Conservation (phyloP, 1,140 invertebrate species). For the Pinna nobilis region DNA sequence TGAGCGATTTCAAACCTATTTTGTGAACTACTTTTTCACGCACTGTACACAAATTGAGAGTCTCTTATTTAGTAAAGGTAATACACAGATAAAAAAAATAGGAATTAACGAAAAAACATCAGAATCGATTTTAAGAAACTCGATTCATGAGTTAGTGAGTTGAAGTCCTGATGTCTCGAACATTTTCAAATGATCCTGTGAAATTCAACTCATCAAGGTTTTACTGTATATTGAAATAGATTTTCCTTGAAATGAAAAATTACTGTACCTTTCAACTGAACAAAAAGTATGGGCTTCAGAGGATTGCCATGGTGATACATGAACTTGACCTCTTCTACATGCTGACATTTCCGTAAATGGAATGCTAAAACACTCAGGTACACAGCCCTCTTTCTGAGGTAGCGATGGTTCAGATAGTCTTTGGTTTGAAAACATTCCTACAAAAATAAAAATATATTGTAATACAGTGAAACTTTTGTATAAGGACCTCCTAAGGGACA, state of each 20-base stretch:
- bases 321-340: conserved; percentile 76
- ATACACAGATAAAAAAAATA: too few species aligned
- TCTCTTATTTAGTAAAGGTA: too few species aligned
- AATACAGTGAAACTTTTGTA: too few species aligned
- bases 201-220: background rate
- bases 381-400: conserved; percentile 86
- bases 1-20: too few species aligned
- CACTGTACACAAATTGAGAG: too few species aligned
- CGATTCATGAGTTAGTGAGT: too few species aligned
- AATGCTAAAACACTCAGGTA: conserved; percentile 84
- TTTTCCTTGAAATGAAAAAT: conserved; percentile 3
- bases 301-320: conserved; percentile 77
- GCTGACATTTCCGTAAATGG: conserved; percentile 76
- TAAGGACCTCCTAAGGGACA: too few species aligned
- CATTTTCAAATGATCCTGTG: too few species aligned
- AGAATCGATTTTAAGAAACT: too few species aligned
- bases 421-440: conserved; percentile 65
- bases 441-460: conserved; percentile 20
- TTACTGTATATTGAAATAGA: background rate
- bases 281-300: conserved; percentile 81
- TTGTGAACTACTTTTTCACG: too few species aligned
- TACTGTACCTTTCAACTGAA: conserved; percentile 78
- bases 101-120: too few species aligned
- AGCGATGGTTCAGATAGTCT: conserved; percentile 89
- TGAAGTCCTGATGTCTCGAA: too few species aligned